These are phyloP conservation scores for Coreius guichenoti DNA, from an alignment of 2,797 vertebrate genomes.

Conservation along the genomic window DNA sequence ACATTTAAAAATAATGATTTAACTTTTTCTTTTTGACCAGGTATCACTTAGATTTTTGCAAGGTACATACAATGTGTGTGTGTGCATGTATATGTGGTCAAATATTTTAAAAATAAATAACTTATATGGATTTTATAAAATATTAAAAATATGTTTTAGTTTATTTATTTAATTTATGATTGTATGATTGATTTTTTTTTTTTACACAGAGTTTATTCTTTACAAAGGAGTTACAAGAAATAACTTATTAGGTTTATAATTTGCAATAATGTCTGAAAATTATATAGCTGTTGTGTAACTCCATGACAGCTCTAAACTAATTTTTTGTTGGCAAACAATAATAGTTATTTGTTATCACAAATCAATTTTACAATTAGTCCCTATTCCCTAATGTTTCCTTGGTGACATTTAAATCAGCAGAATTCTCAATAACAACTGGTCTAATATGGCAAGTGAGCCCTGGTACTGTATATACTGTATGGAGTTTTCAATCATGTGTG, in stretches of 20 bases:
- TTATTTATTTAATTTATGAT: too few relatives aligned
- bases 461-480: slow-evolving; percentile 2
- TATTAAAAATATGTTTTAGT: too few relatives aligned
- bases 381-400: neutral
- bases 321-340: neutral
- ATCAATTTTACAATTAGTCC: neutral
- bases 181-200: neutral
- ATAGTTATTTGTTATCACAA: neutral
- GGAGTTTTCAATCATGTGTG: slow-evolving; percentile 29
- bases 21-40: neutral
- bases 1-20: too few relatives aligned
- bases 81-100: neutral
- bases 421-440: neutral
- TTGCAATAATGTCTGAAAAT: neutral
- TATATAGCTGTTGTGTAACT: neutral
- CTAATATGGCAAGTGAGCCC: neutral
- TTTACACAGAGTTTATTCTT: neutral
- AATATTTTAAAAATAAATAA: neutral
- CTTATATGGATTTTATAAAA: neutral
- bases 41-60: neutral
- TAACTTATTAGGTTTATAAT: neutral
- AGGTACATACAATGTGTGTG: too few relatives aligned
- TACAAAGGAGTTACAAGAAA: neutral
- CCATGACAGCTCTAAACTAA: neutral
- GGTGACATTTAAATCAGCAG: neutral